Conservation (phyloP, 1,140 invertebrate genomes). For the Cyrtorhinus lividipennis region DNA sequence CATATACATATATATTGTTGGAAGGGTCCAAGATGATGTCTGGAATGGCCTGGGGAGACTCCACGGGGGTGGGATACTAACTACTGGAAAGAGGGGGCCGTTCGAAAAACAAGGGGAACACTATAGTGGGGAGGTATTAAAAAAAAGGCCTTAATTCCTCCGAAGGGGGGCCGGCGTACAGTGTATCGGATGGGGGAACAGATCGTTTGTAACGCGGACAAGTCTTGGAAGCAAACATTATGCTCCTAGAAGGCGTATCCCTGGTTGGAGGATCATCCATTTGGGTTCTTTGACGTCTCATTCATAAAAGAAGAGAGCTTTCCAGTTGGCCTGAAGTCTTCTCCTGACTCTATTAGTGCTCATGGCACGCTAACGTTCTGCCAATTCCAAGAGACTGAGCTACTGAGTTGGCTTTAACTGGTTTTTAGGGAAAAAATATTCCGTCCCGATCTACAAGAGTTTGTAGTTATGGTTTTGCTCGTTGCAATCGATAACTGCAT, state of each 20-base stretch:
- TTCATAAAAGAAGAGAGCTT: too few species aligned
- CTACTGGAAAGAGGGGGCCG: neutral
- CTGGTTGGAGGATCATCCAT: too few species aligned
- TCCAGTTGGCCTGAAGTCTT: too few species aligned
- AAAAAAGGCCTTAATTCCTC: constrained; percentile 4
- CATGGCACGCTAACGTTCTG: too few species aligned
- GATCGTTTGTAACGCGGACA: neutral
- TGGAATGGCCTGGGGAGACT: neutral
- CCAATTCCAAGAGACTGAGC: too few species aligned
- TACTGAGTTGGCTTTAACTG: too few species aligned
- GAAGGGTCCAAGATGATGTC: neutral
- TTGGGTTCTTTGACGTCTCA: too few species aligned
- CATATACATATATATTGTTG: constrained; percentile 1
- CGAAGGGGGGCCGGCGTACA: neutral
- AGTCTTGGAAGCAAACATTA: neutral
- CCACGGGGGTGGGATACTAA: neutral
- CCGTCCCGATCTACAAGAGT: too few species aligned
- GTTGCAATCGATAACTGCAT: too few species aligned
- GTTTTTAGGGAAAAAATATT: too few species aligned
- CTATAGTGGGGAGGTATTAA: constrained; percentile 4
- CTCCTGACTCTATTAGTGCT: too few species aligned
- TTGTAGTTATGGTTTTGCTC: too few species aligned
- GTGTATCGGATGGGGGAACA: neutral
- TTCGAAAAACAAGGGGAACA: neutral
- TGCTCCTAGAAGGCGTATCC: neutral